These are phyloP conservation scores for Temnothorax rugatulus DNA, from an alignment of 2,888 invertebrate genomes.

Conservation along the genomic window DNA sequence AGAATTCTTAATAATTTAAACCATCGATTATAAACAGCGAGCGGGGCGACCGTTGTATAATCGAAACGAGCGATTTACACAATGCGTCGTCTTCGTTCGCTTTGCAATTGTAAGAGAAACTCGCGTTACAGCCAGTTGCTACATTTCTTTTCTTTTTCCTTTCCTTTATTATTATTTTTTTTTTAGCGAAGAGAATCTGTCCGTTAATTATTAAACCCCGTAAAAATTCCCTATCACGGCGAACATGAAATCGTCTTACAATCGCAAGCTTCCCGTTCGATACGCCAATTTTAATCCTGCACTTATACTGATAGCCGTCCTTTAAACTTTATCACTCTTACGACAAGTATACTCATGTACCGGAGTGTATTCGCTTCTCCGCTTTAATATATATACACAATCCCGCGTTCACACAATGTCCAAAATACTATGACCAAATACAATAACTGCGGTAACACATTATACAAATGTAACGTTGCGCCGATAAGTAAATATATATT, in stretches of 20 bases:
- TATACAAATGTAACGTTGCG: neutral
- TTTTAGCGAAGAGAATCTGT: neutral
- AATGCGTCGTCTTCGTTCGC: conserved; percentile 62
- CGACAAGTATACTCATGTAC: conserved; percentile 56
- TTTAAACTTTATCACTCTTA: conserved; percentile 54
- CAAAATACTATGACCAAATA: neutral
- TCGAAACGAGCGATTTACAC: conserved; percentile 75
- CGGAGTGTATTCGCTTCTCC: conserved; percentile 52
- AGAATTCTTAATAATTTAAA: conserved; percentile 38
- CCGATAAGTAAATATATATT: conserved; percentile 18
- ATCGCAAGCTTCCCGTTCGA: conserved; percentile 57
- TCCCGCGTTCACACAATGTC: conserved; percentile 21
- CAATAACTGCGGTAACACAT: neutral
- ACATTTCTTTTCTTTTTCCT: neutral
- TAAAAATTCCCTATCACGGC: neutral
- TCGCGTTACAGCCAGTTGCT: neutral
- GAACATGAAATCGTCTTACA: conserved; percentile 57
- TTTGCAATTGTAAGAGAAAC: conserved; percentile 70
- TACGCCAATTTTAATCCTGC: conserved; percentile 43
- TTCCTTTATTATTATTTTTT: neutral
- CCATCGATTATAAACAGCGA: conserved; percentile 11
- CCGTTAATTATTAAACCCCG: neutral
- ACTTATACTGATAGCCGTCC: conserved; percentile 33
- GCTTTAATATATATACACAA: conserved; percentile 32
- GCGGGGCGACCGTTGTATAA: conserved; percentile 37